Percentiles rank a stretch among this genome's conserved stretches.
phyloP scores from a whole-genome alignment of 2,797 vertebrate species.

The Oreochromis grahami region DNA sequence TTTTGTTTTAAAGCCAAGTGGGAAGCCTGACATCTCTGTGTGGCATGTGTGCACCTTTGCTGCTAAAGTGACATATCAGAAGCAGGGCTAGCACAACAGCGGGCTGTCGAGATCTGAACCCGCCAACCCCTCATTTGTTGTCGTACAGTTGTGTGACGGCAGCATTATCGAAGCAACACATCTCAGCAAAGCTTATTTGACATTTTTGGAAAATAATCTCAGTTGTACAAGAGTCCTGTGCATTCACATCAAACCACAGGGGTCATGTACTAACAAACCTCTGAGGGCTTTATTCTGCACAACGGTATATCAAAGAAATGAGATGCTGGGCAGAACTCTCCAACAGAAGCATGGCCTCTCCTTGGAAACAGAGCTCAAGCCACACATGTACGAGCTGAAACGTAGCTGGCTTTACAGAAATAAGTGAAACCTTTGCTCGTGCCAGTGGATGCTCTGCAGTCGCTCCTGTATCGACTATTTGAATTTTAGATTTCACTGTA shows the following conservation, averaged over 20 bases:
- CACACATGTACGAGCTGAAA: not conserved
- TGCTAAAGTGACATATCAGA: not conserved
- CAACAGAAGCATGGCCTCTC: not conserved
- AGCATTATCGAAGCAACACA: not conserved
- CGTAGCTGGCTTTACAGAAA: not conserved
- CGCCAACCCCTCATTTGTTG: not conserved
- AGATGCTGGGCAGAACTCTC: not conserved
- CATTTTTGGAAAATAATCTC: constrained; percentile 5
- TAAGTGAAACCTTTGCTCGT: not conserved
- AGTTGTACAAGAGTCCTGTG: not conserved
- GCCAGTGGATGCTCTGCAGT: not conserved
- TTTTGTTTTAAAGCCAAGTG: not conserved
- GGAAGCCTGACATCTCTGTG: not conserved
- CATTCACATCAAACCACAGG: not conserved
- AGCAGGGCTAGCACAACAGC: not conserved
- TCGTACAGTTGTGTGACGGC: not conserved
- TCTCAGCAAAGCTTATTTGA: not conserved
- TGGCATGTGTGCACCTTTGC: not conserved
- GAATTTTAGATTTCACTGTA: not conserved
- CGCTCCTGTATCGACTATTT: not conserved
- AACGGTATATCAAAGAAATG: not conserved
- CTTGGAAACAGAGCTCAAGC: not conserved
- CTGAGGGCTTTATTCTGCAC: not conserved
- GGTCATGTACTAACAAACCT: not conserved
- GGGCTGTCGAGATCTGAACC: not conserved